Base-by-base conservation (phyloP, 2,113 vertebrate species). In the Procavia capensis region DNA sequence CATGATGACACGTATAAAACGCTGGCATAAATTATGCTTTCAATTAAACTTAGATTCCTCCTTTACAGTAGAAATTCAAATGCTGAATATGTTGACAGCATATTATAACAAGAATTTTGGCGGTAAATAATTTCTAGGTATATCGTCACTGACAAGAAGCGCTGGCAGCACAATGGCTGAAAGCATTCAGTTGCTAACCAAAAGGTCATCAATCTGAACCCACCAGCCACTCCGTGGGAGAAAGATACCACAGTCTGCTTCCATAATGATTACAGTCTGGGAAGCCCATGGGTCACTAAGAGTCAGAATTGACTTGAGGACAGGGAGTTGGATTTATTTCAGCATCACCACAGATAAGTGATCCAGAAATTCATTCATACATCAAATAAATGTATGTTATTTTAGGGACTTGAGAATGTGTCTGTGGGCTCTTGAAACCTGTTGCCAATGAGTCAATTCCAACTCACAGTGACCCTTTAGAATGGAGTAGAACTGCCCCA, bases 351-450 rank as follows among this genome's bases (percentile, higher is more conserved):
- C 20, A 64, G 68, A 96, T 95, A 95, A 95, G 95, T 95, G 72
- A 96, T 94, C 95, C 82, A 95, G 79, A 74, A 95, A 95, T 34
- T 92, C 70, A 93, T 90, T 97, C 78, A 94, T 92, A 29, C 5
- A 87, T 74, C 84, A 96, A 84, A 70, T 93, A 96, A 84, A 70
- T 93, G 27, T 66, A 59, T 91, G 78, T 61, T 95, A 93, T 74
- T 97, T 95, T 85, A 85, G 61, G 88, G 61, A 91, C 88, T 95
- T 54, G 20, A 94, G 27, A 94, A 64, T 93, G 31, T 88, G 57
- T 72, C 85, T 89, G 25, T 94, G 64, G 39, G 64, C 54, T 84
- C n/a, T 34, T 39, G 4, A 54, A 54, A 54, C 50, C 50, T 54
- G 50, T 54, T 54, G 50, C 50, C 50, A 16, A 16, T 16, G 3